Evolutionary conservation across 2,113 vertebrate species (phyloP).

Genomic region (Scatophagus argus): DNA sequence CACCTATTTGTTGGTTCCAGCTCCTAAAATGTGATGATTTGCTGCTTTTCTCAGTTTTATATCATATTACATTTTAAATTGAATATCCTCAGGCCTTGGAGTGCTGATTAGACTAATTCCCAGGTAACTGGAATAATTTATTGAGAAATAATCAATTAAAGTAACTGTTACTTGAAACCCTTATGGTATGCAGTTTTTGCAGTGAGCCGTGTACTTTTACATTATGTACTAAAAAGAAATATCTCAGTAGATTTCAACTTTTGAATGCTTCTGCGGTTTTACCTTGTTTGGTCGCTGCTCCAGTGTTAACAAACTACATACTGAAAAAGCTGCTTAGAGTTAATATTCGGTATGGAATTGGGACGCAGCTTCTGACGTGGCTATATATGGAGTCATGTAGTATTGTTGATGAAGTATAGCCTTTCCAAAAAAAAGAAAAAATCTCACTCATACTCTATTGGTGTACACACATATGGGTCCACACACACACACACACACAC

Average conservation of each 20-base stretch:
- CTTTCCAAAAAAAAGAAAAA: too few species aligned
- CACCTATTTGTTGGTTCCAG: not conserved
- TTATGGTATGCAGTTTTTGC: too few species aligned
- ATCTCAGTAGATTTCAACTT: not conserved
- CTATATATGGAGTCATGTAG: not conserved
- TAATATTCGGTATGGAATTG: not conserved
- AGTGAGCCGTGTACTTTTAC: not conserved
- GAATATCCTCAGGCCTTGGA: not conserved
- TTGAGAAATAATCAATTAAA: not conserved
- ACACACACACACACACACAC: not conserved
- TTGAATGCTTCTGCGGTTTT: not conserved
- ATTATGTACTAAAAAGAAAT: not conserved
- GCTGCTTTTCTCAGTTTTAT: too few species aligned
- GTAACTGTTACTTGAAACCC: too few species aligned
- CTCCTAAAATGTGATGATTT: not conserved
- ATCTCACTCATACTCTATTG: not conserved
- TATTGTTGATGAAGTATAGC: not conserved
- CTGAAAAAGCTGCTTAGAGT: not conserved
- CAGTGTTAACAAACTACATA: not conserved
- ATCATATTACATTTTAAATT: not conserved
- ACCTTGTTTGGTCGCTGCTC: not conserved
- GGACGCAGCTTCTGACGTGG: not conserved
- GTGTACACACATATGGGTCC: not conserved
- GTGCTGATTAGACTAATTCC: not conserved
- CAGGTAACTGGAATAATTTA: not conserved